Evolutionary conservation across 2,113 vertebrate species (phyloP).

Genomic region (Mustelus asterias): DNA sequence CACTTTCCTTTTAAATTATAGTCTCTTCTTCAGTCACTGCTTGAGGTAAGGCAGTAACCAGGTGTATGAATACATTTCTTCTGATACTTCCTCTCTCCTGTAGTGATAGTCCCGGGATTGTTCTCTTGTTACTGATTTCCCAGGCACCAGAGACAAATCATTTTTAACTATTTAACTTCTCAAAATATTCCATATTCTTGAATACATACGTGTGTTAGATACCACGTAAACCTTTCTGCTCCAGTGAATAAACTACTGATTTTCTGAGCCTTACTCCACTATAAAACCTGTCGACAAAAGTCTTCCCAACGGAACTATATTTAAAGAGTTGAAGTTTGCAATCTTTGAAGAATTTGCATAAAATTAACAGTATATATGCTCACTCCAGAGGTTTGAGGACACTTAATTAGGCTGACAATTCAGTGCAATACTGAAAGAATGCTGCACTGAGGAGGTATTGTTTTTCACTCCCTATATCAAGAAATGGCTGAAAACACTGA

Average conservation of each 20-base stretch:
- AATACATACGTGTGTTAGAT: background rate
- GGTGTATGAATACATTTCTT: background rate
- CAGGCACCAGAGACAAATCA: background rate
- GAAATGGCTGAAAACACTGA: too few relatives aligned
- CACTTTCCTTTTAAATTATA: background rate
- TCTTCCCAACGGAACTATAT: background rate
- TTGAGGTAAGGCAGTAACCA: background rate
- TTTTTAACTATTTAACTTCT: background rate
- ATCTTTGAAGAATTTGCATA: background rate
- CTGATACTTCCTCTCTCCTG: background rate
- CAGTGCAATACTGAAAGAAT: background rate
- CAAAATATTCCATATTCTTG: background rate
- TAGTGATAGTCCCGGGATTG: background rate
- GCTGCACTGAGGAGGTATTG: background rate
- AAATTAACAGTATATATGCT: background rate
- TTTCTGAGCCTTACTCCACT: background rate
- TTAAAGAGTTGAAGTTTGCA: background rate
- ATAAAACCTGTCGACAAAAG: background rate
- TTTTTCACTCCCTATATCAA: background rate
- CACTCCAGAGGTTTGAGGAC: background rate
- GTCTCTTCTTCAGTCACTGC: background rate
- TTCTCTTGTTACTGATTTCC: background rate
- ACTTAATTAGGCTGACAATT: background rate
- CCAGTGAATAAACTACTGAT: background rate
- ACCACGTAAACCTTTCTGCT: background rate